A percentile compares a stretch with the other conserved stretches of the same genome.
Evolutionary conservation across 2,888 invertebrate species (phyloP).

Genomic region (Eurytoma adleriae): DNA sequence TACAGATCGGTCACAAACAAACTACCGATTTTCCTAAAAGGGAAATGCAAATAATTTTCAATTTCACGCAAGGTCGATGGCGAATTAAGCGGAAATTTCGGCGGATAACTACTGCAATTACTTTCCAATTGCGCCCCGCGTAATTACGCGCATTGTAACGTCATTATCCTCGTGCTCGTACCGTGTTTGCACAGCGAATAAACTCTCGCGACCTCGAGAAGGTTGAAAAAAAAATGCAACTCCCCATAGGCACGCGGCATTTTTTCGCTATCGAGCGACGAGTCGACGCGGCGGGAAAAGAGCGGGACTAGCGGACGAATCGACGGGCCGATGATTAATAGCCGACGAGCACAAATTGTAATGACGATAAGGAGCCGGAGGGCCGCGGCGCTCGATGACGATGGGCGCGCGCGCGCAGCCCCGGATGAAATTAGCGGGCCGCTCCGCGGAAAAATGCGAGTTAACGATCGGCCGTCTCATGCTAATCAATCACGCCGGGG

Average conservation of each 20-base stretch:
- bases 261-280: no score
- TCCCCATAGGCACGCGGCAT: not conserved
- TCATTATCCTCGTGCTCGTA: no score
- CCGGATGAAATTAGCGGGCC: conserved; percentile 20
- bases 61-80: no score
- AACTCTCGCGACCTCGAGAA: no score
- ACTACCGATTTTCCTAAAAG: no score
- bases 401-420: not conserved
- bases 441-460: conserved; percentile 53
- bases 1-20: no score
- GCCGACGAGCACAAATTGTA: conserved; percentile 37
- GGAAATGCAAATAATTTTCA: no score
- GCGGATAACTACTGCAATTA: no score
- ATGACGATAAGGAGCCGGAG: conserved; percentile 33
- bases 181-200: no score
- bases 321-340: conserved; percentile 35
- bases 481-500: conserved; percentile 69
- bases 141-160: no score
- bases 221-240: not conserved
- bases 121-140: no score
- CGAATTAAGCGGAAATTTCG: no score
- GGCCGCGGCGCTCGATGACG: conserved; percentile 12
- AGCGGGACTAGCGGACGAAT: conserved; percentile 7
- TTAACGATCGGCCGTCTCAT: conserved; percentile 65
- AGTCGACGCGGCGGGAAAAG: not conserved